A percentile compares a stretch with the other conserved stretches of the same genome.
Conservation (phyloP, 92 coral and sea anemone genomes). For the Porites cylindrica region DNA sequence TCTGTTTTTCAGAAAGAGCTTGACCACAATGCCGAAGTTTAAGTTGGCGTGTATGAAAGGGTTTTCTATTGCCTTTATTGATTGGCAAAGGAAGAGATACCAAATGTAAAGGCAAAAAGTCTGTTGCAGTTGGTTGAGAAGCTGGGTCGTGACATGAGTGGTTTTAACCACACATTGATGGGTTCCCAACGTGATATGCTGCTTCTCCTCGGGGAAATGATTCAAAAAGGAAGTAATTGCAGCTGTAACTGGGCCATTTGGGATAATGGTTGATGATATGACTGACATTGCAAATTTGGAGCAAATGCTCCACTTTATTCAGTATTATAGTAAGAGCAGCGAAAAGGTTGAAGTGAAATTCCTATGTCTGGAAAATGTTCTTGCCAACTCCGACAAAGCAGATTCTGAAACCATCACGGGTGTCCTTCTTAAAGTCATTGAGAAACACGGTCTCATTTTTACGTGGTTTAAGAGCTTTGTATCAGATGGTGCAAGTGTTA, state of each 20-base stretch:
- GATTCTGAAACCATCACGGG: conserved; percentile 50
- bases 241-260: conserved; percentile 34
- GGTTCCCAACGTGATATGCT: conserved; percentile 5
- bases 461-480: conserved; percentile 51
- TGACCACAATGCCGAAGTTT: conserved; percentile 35
- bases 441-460: conserved; percentile 40
- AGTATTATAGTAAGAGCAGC: conserved; percentile 35
- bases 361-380: conserved; percentile 38
- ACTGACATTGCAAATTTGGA: conserved; percentile 26
- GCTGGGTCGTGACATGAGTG: conserved; percentile 44
- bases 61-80: conserved; percentile 38
- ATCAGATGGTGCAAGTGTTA: conserved; percentile 60
- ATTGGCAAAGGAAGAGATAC: conserved; percentile 44
- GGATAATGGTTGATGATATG: conserved; percentile 9
- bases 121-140: conserved; percentile 55
- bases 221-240: conserved; percentile 22
- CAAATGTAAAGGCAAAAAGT: conserved; percentile 38
- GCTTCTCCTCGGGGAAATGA: conserved; percentile 17
- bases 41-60: conserved; percentile 24
- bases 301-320: conserved; percentile 41
- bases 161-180: conserved; percentile 9
- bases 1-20: conserved; percentile 40
- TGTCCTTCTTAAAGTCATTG: conserved; percentile 43
- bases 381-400: conserved; percentile 49
- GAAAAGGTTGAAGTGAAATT: conserved; percentile 44